Evolutionary conservation across 2,888 invertebrate species (phyloP), one percentile per base, ranked within the genome.

Genomic region (Emesis furor): DNA sequence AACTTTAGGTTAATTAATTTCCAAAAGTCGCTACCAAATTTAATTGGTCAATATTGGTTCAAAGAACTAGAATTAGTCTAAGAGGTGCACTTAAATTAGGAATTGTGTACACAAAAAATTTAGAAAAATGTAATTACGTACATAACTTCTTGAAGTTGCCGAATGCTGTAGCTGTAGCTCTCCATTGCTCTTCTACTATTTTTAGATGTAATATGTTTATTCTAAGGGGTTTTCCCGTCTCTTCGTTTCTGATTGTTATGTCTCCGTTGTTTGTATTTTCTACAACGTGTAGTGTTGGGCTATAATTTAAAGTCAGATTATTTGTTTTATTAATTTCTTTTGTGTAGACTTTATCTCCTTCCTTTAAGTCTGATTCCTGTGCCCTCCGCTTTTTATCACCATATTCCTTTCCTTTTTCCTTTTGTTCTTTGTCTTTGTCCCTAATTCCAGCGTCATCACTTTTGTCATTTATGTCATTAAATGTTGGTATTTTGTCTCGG

Each of bases 401-500:
- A 71, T 71, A 71, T 17, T 71, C 59, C 59, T 69, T 69, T 35
- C 46, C 32, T 51, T 68, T 76, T 51, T 68, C 51, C 30, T 46
- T 67, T 46, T 14, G 14, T 32, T 24, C n/a, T 76, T 76, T 76
- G 35, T 76, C 68, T 55, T 14, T 71, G 24, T 71, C 71, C 42
- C 42, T 71, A 1, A 71, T 12, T 42, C 42, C 75, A 1, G 35
- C 30, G n/a, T 76, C 51, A 2, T 55, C 68, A 3, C 46, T 12
- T 10, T 42, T 67, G 14, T 42, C 24, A 14, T 14, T 30, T 3
- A 68, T 46, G 37, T 65, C 42, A 1, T 62, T 5, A 5, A 76
- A 6, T 2, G 6, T 12, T 24, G 87, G 82, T 2, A 85, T 67
- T 79, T 85, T 87, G 42, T 86, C 84, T 32, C 85, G 81, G 73